Evolutionary conservation across 1,140 invertebrate species (phyloP).

Genomic region (Monomorium pharaonis): DNA sequence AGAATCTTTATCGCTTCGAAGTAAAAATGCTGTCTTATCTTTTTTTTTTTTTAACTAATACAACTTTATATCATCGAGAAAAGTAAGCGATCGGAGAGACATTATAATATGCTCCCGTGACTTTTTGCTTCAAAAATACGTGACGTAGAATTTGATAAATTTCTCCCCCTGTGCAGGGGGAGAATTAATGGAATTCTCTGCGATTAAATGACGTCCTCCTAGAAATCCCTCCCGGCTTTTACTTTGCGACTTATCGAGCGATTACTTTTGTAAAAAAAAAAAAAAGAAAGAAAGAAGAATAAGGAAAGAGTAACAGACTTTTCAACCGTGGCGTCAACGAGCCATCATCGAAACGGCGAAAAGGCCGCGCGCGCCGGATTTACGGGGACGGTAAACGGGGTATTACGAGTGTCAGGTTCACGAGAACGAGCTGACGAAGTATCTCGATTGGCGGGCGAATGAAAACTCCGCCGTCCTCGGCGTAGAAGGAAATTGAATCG

Average conservation of each 20-base stretch:
- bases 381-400: slow-evolving; percentile 10
- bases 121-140: neutral
- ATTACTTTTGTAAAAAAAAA: neutral
- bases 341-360: neutral
- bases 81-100: neutral
- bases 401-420: slow-evolving; percentile 63
- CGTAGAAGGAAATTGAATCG: slow-evolving; percentile 63
- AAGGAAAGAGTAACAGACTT: neutral
- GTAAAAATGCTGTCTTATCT: neutral
- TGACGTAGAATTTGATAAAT: neutral
- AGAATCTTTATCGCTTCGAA: neutral
- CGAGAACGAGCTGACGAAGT: slow-evolving; percentile 58
- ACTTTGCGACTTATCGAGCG: no score
- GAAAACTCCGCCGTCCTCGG: slow-evolving; percentile 29
- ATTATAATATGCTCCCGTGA: neutral
- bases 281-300: neutral
- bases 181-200: neutral
- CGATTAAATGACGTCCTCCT: neutral
- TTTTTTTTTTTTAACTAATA: neutral
- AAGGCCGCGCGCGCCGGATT: neutral
- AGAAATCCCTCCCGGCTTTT: neutral
- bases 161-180: neutral
- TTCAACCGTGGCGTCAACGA: slow-evolving; percentile 17
- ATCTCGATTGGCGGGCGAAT: neutral
- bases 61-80: neutral